These are phyloP conservation scores for Drosophila stalkeri DNA, from an alignment of 2,888 invertebrate genomes.

Conservation along the genomic window DNA sequence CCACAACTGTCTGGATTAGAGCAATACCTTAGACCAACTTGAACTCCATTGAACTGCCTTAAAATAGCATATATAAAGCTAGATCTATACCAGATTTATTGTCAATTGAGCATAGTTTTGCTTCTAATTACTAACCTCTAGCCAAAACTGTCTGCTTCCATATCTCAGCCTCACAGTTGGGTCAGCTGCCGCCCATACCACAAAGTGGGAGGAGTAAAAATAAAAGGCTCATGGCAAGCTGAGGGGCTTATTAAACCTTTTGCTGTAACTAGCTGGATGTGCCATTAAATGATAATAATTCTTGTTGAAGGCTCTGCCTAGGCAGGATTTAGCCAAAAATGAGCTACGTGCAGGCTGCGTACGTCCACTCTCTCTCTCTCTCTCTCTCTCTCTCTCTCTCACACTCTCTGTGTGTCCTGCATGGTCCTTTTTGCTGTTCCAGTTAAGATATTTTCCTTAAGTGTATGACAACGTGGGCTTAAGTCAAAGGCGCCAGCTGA, in stretches of 20 bases:
- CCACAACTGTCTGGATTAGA: too few species aligned
- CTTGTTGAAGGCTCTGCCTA: conserved; percentile 42
- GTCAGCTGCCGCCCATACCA: conserved; percentile 11
- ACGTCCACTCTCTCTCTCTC: neutral
- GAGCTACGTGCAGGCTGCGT: conserved; percentile 23
- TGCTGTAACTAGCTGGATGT: conserved; percentile 36
- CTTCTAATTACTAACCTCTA: neutral
- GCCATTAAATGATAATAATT: conserved; percentile 72
- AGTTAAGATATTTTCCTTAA: conserved; percentile 69
- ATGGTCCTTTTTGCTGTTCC: conserved; percentile 41
- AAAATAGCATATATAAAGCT: neutral
- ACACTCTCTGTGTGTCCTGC: conserved; percentile 6
- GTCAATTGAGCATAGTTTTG: neutral
- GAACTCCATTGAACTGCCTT: neutral
- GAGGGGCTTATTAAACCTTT: conserved; percentile 34
- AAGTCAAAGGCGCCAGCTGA: conserved; percentile 63
- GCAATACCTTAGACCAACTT: neutral
- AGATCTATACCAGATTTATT: neutral
- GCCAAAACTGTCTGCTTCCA: neutral
- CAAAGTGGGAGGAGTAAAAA: neutral
- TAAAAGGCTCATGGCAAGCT: conserved; percentile 4
- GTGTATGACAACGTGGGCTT: conserved; percentile 78
- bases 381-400: too few species aligned
- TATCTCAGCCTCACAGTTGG: conserved; percentile 13
- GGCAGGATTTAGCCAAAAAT: conserved; percentile 57